These are phyloP conservation scores for Lydus trimaculatus DNA, from an alignment of 2,888 invertebrate genomes.

Conservation along the genomic window DNA sequence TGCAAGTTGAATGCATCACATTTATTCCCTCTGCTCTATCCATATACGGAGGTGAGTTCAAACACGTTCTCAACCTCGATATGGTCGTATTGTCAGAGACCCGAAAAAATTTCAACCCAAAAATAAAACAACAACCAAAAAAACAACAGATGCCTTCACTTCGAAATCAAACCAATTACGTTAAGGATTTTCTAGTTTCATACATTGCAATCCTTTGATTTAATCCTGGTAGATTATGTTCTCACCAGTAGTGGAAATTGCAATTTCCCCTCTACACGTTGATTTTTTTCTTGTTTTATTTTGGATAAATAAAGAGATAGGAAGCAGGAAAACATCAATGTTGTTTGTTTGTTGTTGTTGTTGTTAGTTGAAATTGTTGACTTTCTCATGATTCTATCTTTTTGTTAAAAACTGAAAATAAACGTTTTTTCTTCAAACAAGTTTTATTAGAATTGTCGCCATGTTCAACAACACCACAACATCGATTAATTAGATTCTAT, in stretches of 20 bases:
- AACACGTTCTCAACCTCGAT: constrained; percentile 2
- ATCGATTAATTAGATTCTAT: constrained; percentile 8
- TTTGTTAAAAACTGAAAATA: neutral
- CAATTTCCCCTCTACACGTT: neutral
- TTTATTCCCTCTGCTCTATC: constrained; percentile 5
- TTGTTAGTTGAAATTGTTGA: no score
- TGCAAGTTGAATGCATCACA: constrained; percentile 7
- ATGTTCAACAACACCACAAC: neutral
- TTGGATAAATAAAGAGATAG: neutral
- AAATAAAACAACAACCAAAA: neutral
- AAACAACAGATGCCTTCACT: neutral
- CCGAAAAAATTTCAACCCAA: constrained; percentile 1
- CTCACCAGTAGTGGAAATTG: neutral
- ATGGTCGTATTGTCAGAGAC: constrained; percentile 4
- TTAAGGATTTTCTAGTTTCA: neutral
- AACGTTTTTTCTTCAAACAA: neutral
- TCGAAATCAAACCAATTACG: neutral
- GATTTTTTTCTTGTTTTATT: neutral
- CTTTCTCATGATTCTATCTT: neutral
- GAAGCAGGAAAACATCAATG: neutral
- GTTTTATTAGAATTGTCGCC: constrained; percentile 2
- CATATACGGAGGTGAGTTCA: constrained; percentile 8
- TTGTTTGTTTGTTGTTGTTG: no score
- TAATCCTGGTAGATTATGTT: neutral
- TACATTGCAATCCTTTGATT: neutral